phyloP scores from a whole-genome alignment of 2,113 vertebrate genomes.

The Axis porcinus region DNA sequence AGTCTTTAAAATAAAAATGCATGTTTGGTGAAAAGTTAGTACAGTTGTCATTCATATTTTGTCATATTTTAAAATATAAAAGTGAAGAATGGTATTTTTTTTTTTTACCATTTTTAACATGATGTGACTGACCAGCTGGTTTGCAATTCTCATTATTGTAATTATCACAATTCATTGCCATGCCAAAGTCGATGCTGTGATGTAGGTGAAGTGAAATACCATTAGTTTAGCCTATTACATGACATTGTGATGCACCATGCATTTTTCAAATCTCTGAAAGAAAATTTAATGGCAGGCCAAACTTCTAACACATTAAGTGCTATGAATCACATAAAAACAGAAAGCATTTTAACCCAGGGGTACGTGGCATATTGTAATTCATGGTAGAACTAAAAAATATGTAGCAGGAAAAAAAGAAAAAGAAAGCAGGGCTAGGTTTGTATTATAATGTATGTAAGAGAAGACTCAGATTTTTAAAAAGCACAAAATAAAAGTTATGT shows the following conservation, averaged over 20 bases:
- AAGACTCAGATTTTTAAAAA: neutral
- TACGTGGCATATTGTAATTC: neutral
- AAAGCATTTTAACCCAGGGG: conserved; percentile 9
- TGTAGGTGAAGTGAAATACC: neutral
- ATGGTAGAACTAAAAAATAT: neutral
- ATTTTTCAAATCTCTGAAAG: conserved; percentile 35
- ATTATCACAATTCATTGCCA: conserved; percentile 33
- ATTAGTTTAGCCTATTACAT: neutral
- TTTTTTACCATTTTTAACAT: conserved; percentile 39
- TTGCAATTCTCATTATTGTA: neutral
- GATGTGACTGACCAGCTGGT: conserved; percentile 11
- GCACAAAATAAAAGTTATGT: neutral
- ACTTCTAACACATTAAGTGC: neutral
- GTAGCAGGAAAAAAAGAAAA: neutral
- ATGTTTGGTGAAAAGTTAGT: conserved; percentile 68
- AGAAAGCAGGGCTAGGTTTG: neutral
- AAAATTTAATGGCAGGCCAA: conserved; percentile 28
- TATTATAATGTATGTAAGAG: neutral
- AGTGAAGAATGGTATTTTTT: conserved; percentile 39
- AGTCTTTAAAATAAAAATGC: conserved; percentile 63
- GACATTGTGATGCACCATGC: conserved; percentile 5
- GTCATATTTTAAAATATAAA: conserved; percentile 59
- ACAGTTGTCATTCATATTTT: conserved; percentile 58
- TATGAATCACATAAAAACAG: neutral
- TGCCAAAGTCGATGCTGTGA: conserved; percentile 30